Base-by-base conservation (phyloP, 2,888 invertebrate genomes). In the Lasius fuliginosus region DNA sequence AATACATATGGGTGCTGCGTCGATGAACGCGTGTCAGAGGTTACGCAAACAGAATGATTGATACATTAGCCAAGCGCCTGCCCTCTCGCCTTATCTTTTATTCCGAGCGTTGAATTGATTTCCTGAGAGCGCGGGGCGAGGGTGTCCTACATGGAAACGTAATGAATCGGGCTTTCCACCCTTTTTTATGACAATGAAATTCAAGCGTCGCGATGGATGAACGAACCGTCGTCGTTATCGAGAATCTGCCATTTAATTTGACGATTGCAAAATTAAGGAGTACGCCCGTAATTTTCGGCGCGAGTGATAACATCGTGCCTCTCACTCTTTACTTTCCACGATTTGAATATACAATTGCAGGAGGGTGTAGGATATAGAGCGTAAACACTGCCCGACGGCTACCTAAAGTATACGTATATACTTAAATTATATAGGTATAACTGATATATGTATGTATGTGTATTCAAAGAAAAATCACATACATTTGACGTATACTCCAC, bases 31-130 rank as follows among this genome's bases (percentile, higher is more conserved):
- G 93, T 92, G 92, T 93, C 93, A 90, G 91, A 92, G 94, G 93
- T 93, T 94, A 93, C 92, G 93, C 89, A 94, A 94, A 94, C 93
- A 92, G 92, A 93, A 93, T 93, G 93, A 93, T 93, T 93, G 93
- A 93, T 93, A 93, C 92, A 93, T 93, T 93, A 93, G 92, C 90
- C 88, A 85, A 73, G 86, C 81, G 85, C 83, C 87, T 87, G 90
- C 86, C 88, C 90, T 89, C 90, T 85, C 86, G 85, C 90, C 90
- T 91, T 92, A 91, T 91, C 91, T 92, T 92, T 92, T 92, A 91
- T 92, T 92, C 92, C 82, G 86, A 79, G 86, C 81, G 75, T 69
- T 85, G 89, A 91, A 92, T 91, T 91, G 92, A 91, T 92, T 91
- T 86, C 86, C 83, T 84, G 65, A 65, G 46, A 77, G 71, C 42